Conservation (phyloP, 2,797 vertebrate species). For the Enteromius treurensis region DNA sequence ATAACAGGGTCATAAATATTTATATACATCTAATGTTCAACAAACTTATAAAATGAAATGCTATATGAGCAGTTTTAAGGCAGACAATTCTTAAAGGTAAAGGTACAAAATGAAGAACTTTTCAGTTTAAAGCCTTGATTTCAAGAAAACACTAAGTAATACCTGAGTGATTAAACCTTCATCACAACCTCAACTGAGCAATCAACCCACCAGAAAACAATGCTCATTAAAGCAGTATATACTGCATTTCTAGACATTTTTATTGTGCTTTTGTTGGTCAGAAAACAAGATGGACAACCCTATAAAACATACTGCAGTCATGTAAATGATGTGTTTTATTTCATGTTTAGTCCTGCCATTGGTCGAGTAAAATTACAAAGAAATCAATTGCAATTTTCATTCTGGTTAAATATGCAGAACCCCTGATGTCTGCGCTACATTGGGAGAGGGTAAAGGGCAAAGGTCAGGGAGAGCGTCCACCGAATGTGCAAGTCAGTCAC, state of each 20-base stretch:
- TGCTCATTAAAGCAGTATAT: conserved; percentile 39
- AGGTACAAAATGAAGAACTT: neutral
- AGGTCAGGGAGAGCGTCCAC: conserved; percentile 20
- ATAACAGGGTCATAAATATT: neutral
- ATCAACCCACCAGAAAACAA: conserved; percentile 50
- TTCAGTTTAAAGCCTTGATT: neutral
- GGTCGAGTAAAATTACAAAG: conserved; percentile 68
- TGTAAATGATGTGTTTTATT: conserved; percentile 73
- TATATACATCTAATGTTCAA: neutral
- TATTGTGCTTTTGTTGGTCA: conserved; percentile 86
- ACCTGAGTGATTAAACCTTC: neutral
- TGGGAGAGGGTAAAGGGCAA: conserved; percentile 42
- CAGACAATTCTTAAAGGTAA: neutral
- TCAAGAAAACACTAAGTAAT: neutral
- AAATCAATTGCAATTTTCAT: conserved; percentile 47
- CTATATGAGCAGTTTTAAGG: neutral
- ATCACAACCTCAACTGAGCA: neutral
- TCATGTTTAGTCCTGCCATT: conserved; percentile 64
- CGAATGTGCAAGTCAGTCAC: conserved; percentile 63
- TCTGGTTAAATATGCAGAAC: conserved; percentile 45
- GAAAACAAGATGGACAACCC: conserved; percentile 77
- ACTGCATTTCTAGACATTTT: conserved; percentile 70
- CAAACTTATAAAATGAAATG: neutral
- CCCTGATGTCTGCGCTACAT: conserved; percentile 52
- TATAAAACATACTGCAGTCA: conserved; percentile 66